Conservation (phyloP, 2,888 invertebrate genomes). For the Caenorhabditis auriculariae region DNA sequence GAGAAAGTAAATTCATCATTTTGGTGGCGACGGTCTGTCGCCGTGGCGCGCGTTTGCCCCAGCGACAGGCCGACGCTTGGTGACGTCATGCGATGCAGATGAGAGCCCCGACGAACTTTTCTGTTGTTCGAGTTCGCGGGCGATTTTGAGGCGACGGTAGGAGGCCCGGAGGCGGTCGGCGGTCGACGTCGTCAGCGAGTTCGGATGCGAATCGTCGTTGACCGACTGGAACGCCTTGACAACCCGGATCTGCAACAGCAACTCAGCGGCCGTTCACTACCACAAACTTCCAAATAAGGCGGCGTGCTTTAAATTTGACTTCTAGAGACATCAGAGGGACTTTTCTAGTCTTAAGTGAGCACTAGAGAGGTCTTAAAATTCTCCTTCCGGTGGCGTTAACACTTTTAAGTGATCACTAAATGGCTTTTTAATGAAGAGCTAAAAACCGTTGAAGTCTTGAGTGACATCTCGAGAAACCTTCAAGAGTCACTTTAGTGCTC, state of each 20-base stretch:
- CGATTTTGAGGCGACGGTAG: slow-evolving; percentile 58
- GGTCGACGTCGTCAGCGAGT: slow-evolving; percentile 57
- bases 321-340: too few species aligned
- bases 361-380: too few species aligned
- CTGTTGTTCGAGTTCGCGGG: slow-evolving; percentile 58
- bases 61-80: not conserved
- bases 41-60: not conserved
- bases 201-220: slow-evolving; percentile 54
- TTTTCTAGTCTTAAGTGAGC: too few species aligned
- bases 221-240: slow-evolving; percentile 60
- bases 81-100: not conserved
- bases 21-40: not conserved
- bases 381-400: too few species aligned
- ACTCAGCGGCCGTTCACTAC: too few species aligned
- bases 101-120: slow-evolving; percentile 58
- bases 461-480: too few species aligned
- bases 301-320: too few species aligned
- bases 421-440: too few species aligned
- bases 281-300: too few species aligned
- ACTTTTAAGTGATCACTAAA: too few species aligned
- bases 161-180: slow-evolving; percentile 59
- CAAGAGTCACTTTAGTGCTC: too few species aligned
- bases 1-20: not conserved
- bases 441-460: too few species aligned
- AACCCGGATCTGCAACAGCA: slow-evolving; percentile 61